These are phyloP conservation scores for Tokudaia muenninki DNA, from an alignment of 2,797 vertebrate genomes.

Conservation along the genomic window DNA sequence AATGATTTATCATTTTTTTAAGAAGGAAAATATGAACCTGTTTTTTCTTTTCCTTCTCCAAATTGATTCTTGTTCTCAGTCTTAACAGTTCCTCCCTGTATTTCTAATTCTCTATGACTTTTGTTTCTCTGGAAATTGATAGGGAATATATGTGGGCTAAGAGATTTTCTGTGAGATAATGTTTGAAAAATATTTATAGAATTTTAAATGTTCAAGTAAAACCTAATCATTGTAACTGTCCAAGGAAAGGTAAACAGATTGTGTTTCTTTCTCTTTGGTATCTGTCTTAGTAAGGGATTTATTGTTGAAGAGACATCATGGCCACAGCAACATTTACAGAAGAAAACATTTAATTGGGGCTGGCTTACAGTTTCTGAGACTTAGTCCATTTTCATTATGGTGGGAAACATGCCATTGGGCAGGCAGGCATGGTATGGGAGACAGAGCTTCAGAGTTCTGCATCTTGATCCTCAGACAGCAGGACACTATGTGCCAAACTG, in stretches of 20 bases:
- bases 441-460: not conserved
- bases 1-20: not conserved
- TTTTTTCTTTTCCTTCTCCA: not conserved
- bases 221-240: not conserved
- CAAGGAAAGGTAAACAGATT: not conserved
- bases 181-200: conserved; percentile 1
- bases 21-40: not conserved
- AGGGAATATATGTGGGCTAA: not conserved
- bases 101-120: not conserved
- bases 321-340: not conserved
- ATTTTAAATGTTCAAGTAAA: not conserved
- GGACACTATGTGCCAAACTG: not conserved
- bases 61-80: not conserved
- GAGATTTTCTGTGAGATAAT: not conserved
- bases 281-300: not conserved
- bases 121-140: not conserved
- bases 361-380: too few species aligned
- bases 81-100: not conserved
- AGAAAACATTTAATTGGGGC: too few species aligned
- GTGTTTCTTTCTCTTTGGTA: not conserved
- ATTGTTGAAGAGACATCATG: not conserved
- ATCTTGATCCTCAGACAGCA: not conserved
- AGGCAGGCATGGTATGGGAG: too few species aligned
- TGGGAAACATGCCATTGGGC: too few species aligned
- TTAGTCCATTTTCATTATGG: too few species aligned